phyloP scores from a whole-genome alignment of 2,888 invertebrate genomes.

The Argyresthia goedartella region DNA sequence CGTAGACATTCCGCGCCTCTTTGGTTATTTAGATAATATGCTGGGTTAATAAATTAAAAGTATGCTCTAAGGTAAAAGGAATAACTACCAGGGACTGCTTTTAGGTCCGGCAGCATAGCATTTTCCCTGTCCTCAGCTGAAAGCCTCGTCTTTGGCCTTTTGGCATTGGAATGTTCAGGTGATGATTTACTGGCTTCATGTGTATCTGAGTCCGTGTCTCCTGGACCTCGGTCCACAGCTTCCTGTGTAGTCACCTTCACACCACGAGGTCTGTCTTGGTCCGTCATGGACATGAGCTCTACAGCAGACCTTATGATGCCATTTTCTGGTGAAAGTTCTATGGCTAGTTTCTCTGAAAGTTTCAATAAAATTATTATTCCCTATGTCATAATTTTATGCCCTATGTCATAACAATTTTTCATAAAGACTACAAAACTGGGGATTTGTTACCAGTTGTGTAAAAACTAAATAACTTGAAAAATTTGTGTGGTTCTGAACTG shows the following conservation, averaged over 20 bases:
- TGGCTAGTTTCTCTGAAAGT: constrained; percentile 64
- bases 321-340: constrained; percentile 76
- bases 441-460: no score
- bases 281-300: constrained; percentile 80
- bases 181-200: constrained; percentile 3
- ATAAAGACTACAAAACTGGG: no score
- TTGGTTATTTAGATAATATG: no score
- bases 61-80: no score
- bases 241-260: constrained; percentile 25
- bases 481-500: no score
- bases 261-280: constrained; percentile 77
- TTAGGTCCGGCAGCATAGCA: constrained; percentile 84
- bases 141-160: constrained; percentile 39
- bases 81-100: constrained; percentile 75
- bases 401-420: no score
- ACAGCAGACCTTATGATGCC: constrained; percentile 86
- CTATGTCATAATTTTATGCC: no score
- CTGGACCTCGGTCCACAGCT: background rate
- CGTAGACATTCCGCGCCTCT: no score
- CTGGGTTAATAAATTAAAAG: no score
- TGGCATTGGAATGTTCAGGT: constrained; percentile 50
- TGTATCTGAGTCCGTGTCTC: constrained; percentile 11
- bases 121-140: constrained; percentile 75
- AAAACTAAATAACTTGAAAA: no score
- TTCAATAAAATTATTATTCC: no score